Evolutionary conservation across 2,888 invertebrate species (phyloP).

Genomic region (Rugalucina vietnamica): DNA sequence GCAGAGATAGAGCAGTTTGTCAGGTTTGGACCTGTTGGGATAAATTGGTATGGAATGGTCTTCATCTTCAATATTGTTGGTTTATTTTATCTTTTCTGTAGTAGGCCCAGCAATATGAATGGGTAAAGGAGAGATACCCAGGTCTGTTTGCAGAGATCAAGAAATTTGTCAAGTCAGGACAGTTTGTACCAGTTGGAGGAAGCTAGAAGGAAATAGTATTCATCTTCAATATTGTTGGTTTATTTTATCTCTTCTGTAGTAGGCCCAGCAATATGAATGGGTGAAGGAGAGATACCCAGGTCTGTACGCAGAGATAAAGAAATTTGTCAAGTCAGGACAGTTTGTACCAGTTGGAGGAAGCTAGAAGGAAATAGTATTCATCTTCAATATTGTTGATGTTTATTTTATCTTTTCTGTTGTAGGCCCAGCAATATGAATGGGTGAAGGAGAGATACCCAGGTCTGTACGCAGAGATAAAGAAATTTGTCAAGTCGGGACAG

Average conservation of each 20-base stretch:
- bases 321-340: constrained; percentile 80
- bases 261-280: constrained; percentile 86
- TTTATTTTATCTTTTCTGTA: constrained; percentile 7
- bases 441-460: constrained; percentile 84
- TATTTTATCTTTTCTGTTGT: constrained; percentile 11
- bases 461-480: constrained; percentile 84
- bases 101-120: constrained; percentile 85
- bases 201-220: constrained; percentile 86
- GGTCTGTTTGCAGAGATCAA: constrained; percentile 84
- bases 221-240: too few species aligned
- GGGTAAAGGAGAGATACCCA: constrained; percentile 85
- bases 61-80: not conserved
- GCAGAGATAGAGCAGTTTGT: constrained; percentile 83
- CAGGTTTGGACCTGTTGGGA: constrained; percentile 85
- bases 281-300: constrained; percentile 84
- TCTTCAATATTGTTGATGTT: not conserved
- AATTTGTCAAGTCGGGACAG: constrained; percentile 80
- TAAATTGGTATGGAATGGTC: constrained; percentile 86
- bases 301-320: constrained; percentile 84
- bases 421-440: constrained; percentile 86
- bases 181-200: constrained; percentile 85
- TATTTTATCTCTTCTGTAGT: constrained; percentile 10
- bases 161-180: constrained; percentile 79
- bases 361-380: constrained; percentile 86
- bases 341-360: constrained; percentile 85